Evolutionary conservation across 2,888 invertebrate genomes (phyloP).

Genomic region (Hypomecis punctinalis): DNA sequence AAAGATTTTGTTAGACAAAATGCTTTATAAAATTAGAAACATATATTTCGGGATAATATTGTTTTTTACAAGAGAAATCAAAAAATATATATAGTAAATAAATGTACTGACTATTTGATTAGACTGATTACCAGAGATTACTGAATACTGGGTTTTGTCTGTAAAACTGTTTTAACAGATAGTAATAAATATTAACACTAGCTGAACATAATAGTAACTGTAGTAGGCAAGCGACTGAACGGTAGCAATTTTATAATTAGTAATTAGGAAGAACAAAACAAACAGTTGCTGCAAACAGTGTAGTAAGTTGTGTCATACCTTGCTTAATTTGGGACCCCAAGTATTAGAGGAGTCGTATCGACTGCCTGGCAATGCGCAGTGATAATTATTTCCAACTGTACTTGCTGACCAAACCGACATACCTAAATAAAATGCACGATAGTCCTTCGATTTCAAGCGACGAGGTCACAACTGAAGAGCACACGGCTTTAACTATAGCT

Average conservation of each 20-base stretch:
- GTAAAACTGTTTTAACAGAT: neutral
- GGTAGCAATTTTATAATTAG: constrained; percentile 28
- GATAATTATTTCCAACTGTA: constrained; percentile 84
- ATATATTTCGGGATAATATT: neutral
- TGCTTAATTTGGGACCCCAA: constrained; percentile 79
- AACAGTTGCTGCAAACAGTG: constrained; percentile 41
- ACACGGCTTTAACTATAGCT: constrained; percentile 18
- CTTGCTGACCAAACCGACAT: constrained; percentile 91
- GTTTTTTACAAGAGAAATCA: neutral
- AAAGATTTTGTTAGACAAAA: neutral
- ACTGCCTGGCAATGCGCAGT: constrained; percentile 72
- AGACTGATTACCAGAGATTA: neutral
- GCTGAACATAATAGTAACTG: constrained; percentile 17
- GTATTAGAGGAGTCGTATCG: constrained; percentile 75
- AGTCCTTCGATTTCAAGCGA: constrained; percentile 72
- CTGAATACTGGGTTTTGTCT: neutral
- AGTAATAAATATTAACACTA: constrained; percentile 13
- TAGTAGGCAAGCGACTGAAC: constrained; percentile 18
- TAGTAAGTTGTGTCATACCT: constrained; percentile 69
- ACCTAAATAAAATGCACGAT: constrained; percentile 78
- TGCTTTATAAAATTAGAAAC: neutral
- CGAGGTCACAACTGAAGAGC: constrained; percentile 66
- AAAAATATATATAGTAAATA: neutral
- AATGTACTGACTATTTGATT: too few relatives aligned
- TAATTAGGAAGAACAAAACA: constrained; percentile 41